phyloP scores from a whole-genome alignment of 2,113 vertebrate species.

The Anolis carolinensis region DNA sequence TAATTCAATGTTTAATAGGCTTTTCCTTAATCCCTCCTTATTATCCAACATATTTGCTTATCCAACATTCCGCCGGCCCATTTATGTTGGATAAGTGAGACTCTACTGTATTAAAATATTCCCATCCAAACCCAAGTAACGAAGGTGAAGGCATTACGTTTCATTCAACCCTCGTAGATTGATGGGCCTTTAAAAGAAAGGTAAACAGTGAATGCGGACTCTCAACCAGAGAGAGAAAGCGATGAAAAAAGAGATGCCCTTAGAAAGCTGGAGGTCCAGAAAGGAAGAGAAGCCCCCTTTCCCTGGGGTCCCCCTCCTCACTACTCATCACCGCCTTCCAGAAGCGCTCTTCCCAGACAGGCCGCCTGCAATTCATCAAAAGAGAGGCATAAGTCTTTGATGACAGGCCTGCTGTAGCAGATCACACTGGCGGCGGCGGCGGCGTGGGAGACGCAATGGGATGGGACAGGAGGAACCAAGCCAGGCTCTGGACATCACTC shows the following conservation, averaged over 20 bases:
- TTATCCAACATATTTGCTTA: too few species aligned
- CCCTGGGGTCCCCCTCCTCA: neutral
- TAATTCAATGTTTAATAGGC: too few species aligned
- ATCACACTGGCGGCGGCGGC: neutral
- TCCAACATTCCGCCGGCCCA: too few species aligned
- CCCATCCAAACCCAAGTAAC: too few species aligned
- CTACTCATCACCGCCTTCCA: neutral
- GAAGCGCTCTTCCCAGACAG: neutral
- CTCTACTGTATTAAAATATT: too few species aligned
- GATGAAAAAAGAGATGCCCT: neutral
- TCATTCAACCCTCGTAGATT: too few species aligned
- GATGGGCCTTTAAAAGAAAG: neutral
- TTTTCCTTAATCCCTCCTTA: too few species aligned
- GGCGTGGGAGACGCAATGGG: neutral
- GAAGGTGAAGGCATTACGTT: too few species aligned
- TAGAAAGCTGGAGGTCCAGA: neutral
- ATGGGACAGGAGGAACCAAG: neutral
- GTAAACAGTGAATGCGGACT: neutral
- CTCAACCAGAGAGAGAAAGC: neutral
- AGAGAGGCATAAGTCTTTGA: neutral
- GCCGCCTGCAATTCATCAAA: conserved; percentile 12
- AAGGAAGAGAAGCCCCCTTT: neutral
- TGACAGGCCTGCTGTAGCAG: conserved; percentile 1
- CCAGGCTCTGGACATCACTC: neutral
- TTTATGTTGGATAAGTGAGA: too few species aligned